Base-by-base conservation (phyloP, 1,140 invertebrate species). In the Lethrus apterus region DNA sequence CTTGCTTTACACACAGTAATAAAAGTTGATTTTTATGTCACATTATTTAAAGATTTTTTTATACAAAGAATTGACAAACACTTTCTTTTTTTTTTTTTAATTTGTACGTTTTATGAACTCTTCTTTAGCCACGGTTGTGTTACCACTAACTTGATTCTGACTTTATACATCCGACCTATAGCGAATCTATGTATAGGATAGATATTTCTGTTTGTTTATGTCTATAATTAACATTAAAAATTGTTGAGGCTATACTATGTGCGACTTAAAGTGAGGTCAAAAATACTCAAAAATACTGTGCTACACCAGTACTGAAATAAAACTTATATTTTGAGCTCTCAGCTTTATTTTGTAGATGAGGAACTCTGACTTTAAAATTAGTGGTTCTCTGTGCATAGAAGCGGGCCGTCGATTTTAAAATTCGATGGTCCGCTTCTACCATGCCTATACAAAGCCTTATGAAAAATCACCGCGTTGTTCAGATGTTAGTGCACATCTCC, bases 151-250 rank as follows among this genome's bases (percentile, higher is more conserved):
- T n/a, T n/a, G n/a, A n/a, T n/a, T n/a, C n/a, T n/a, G n/a, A n/a
- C n/a, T n/a, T n/a, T n/a, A n/a, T n/a, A n/a, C n/a, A n/a, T n/a
- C n/a, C 48, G 44, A 46, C 46, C 53, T 53, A 54, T 49, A 56
- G 57, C 50, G 59, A 56, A 59, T 63, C 61, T 63, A 63, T 63
- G 59, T 64, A 64, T 64, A 62, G 59, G 5, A 64, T 58, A 60
- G 62, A 64, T 64, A 65, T 65, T 65, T 65, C 54, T 56, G 63
- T 62, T 63, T 65, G 63, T 65, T 65, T 65, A 65, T 65, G 61
- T 65, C 61, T 65, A 65, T 63, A 63, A 63, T 65, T 65, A 65
- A 65, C 59, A 63, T 63, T 65, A 65, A 65, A 63, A 65, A 62
- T 65, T 62, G 59, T 63, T 62, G 56, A 53, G 58, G 63, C 62